Base-by-base conservation (phyloP, 2,113 vertebrate species). In the Dasyprocta punctata region DNA sequence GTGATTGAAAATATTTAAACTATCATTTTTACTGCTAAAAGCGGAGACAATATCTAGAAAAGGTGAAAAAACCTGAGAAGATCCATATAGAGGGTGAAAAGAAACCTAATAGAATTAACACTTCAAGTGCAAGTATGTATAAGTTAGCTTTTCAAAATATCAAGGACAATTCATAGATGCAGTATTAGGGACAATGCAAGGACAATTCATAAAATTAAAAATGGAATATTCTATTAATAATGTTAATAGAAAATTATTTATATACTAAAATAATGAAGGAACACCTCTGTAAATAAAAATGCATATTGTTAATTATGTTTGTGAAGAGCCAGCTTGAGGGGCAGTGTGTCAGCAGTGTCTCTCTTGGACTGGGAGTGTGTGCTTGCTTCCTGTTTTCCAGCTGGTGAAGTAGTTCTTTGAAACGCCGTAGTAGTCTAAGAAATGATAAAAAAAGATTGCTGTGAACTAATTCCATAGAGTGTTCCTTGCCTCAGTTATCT, bases 121-220 rank as follows among this genome's bases (percentile, higher is more conserved):
- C 52, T 58, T 75, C 41, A 86, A 95, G 69, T 60, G 33, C 3
- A 85, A 71, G 3, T 28, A 75, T 56, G 36, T 20, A 52, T 49
- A 73, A 82, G 13, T 1, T 22, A 33, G 12, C 26, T 94, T 92
- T 94, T 92, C 14, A 90, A 96, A 84, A 67, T 88, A 75, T 56
- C 3, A 38, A 65, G 20, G 6, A 60, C 54, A 88, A 28, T 17
- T 1, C 0, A 73, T 49, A 44, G 26, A 81, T 71, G 71, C 77
- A 49, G n/a, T n/a, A n/a, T n/a, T n/a, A n/a, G n/a, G n/a, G n/a
- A n/a, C n/a, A n/a, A n/a, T n/a, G n/a, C n/a, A n/a, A n/a, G n/a
- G n/a, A n/a, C n/a, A n/a, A n/a, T n/a, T n/a, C n/a, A 96, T 86
- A 87, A 73, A 69, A 86, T n/a, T 88, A 10, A 65, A 36, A 47